phyloP scores from a whole-genome alignment of 2,888 invertebrate genomes.

The Notodonta dromedarius region DNA sequence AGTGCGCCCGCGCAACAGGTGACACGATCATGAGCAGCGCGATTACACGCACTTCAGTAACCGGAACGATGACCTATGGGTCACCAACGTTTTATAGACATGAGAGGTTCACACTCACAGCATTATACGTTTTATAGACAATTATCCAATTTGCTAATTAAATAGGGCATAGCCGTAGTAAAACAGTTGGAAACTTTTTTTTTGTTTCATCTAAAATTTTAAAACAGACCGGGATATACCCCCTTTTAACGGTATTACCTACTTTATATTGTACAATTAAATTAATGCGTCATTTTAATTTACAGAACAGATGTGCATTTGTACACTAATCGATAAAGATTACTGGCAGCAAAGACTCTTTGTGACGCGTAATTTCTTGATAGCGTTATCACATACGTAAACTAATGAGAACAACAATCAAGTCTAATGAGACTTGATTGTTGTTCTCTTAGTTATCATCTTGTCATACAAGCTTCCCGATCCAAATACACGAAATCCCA shows the following conservation, averaged over 20 bases:
- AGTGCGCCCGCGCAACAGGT: constrained; percentile 19
- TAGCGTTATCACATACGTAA: neutral
- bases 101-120: neutral
- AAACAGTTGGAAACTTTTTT: no score
- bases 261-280: neutral
- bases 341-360: neutral
- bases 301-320: constrained; percentile 1
- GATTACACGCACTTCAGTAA: constrained; percentile 18
- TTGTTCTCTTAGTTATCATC: neutral
- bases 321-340: constrained; percentile 1
- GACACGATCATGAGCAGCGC: constrained; percentile 29
- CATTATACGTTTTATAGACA: no score
- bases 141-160: no score
- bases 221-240: no score
- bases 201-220: no score
- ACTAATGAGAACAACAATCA: no score
- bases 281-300: neutral
- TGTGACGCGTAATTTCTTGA: neutral
- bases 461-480: neutral
- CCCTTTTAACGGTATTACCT: no score
- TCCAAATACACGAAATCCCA: no score
- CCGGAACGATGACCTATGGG: constrained; percentile 16
- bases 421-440: no score
- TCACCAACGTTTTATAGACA: neutral
- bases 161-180: no score